Base-by-base conservation (phyloP, 2,113 vertebrate species). In the Alligator mississippiensis region DNA sequence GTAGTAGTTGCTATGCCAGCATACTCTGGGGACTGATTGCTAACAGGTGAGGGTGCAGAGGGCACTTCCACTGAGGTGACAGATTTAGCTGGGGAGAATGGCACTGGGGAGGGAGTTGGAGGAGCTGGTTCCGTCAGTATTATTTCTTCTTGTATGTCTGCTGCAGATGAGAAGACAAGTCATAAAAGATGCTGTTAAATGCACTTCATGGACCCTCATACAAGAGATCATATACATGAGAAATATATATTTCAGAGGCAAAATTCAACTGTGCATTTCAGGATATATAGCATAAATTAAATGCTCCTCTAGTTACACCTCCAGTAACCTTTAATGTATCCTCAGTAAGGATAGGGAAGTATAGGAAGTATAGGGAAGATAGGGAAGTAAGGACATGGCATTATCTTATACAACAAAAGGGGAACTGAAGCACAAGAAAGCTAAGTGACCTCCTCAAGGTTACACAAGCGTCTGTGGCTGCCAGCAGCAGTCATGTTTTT, bases 51-150 rank as follows among this genome's bases (percentile, higher is more conserved):
- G 9, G 98, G 97, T 77, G 98, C 97, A 16, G 99, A 97, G 14
- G 98, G 98, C 62, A 99, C 98, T 81, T 98, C 99, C 88, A 98
- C 98, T 0, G 99, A 99, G 4, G 98, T 98, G 97, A 98, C 98
- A 2, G 99, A 99, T 77, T 99, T 99, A 61, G 98, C 98, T 2
- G 99, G 99, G 79, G 99, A 99, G 97, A 98, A 99, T 0, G 99
- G 98, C 1, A 96, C 98, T 2, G 99, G 99, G 22, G 99, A 99
- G 7, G 98, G 98, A 47, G 98, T 98, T 54, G 99, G 97, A 47
- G 99, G 98, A 34, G 98, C 97, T 61, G 98, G 98, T 93, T 99
- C 99, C 19, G 98, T 97, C 96, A 98, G 80, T 64, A 98, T 96
- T 82, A 98, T 98, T 68, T 99, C 99, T 70, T 99, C 99, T 87